phyloP scores from a whole-genome alignment of 2,113 vertebrate genomes.

The Lanius collurio region DNA sequence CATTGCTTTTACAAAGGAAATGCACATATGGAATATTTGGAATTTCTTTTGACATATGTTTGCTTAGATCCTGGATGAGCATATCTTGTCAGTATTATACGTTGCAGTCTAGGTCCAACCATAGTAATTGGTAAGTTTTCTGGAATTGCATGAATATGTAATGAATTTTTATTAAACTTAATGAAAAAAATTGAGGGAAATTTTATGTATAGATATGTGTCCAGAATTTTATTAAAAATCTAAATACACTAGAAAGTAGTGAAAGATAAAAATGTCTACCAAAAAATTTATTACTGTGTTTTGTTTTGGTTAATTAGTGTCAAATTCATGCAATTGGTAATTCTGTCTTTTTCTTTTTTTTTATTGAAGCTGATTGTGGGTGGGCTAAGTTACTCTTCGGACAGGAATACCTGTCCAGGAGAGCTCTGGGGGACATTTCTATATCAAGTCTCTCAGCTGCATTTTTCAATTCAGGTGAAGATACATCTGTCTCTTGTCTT shows the following conservation, averaged over 20 bases:
- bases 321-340: neutral
- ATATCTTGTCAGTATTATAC: neutral
- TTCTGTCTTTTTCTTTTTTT: neutral
- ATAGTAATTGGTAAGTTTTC: neutral
- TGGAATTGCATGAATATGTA: neutral
- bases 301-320: neutral
- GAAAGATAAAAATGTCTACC: neutral
- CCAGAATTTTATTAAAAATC: neutral
- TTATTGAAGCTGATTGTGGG: neutral
- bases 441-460: neutral
- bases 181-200: neutral
- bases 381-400: neutral
- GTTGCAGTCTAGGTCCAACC: neutral
- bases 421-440: neutral
- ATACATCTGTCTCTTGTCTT: neutral
- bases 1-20: neutral
- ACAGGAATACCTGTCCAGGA: neutral
- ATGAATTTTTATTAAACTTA: neutral
- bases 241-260: neutral
- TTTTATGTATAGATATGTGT: neutral
- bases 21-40: neutral
- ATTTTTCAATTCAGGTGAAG: neutral
- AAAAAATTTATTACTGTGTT: neutral
- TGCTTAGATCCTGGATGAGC: neutral
- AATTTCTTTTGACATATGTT: neutral